Evolutionary conservation across 2,113 vertebrate species (phyloP), one percentile per base, ranked within the genome.

Genomic region (Excalfactoria chinensis): DNA sequence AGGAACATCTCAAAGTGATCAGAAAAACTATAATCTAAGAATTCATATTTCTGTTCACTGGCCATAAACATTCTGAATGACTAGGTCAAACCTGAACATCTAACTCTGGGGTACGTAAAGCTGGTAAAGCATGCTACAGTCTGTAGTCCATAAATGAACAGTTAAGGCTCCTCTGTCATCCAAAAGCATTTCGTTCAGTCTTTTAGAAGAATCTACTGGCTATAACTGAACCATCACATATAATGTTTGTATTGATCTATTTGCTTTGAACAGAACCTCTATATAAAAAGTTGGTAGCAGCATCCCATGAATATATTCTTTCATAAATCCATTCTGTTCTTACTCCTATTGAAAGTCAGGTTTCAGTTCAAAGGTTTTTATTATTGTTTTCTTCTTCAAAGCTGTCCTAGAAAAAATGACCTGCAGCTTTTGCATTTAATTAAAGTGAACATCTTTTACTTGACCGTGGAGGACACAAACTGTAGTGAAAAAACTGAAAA

Each of bases 301-400:
- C 32, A 14, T 63, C 28, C 12, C 6, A 7, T 59, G 9, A 86
- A n/a, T 13, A 26, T 30, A 77, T 30, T 67, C 30, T 43, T 77
- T 83, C 3, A 11, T 11, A 77, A 90, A 73, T 66, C 13, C 8
- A 58, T 68, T 75, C 62, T 40, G 46, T 12, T 14, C 5, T 73
- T 64, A 15, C 46, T 83, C 9, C 41, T 28, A 44, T 63, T 77
- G 62, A 83, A 72, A 82, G 8, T 64, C 41, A 62, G 23, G 21
- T 69, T 83, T 83, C 67, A 58, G 8, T 88, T 86, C 46, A 67
- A 83, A 93, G 6, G 5, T 7, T 73, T 91, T 76, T 37, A 37
- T 37, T 37, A 37, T 37, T 78, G 4, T 89, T 81, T 23, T 55
- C 5, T 55, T 87, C 79, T 70, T 95, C 81, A 73, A 95, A 89